These are phyloP conservation scores for Tipula helvola DNA, from an alignment of 2,888 invertebrate species.

Conservation along the genomic window DNA sequence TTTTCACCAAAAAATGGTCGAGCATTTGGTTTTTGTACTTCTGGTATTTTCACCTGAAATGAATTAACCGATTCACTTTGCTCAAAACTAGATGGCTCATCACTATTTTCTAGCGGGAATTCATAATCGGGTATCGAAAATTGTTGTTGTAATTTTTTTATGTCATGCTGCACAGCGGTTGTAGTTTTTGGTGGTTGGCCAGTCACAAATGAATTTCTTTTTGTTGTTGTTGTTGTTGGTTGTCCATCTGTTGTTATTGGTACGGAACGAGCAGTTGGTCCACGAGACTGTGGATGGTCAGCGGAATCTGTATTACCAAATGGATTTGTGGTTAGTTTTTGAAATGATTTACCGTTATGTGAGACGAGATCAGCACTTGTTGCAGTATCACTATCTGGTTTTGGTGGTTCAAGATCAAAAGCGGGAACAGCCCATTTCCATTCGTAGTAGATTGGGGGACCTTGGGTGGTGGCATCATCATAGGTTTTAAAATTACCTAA, in stretches of 20 bases:
- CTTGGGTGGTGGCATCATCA: conserved; percentile 41
- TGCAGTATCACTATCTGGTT: conserved; percentile 35
- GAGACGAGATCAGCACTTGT: conserved; percentile 20
- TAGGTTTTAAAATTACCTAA: conserved; percentile 35
- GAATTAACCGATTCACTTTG: conserved; percentile 44
- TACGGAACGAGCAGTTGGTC: conserved; percentile 22
- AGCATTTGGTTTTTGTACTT: conserved; percentile 25
- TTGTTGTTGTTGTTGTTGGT: neutral
- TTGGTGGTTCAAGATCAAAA: conserved; percentile 44
- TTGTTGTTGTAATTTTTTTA: conserved; percentile 44
- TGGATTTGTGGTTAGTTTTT: conserved; percentile 13
- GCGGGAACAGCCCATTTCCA: conserved; percentile 55
- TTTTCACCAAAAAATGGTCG: conserved; percentile 43
- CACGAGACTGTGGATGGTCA: conserved; percentile 6
- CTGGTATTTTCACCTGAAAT: conserved; percentile 44
- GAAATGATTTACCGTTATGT: neutral
- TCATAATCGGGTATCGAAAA: conserved; percentile 48
- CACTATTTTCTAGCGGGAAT: conserved; percentile 41
- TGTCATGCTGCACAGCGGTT: conserved; percentile 21
- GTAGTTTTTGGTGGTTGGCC: conserved; percentile 11
- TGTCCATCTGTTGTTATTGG: neutral
- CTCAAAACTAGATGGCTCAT: conserved; percentile 45
- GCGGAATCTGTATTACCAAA: conserved; percentile 10
- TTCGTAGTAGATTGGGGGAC: conserved; percentile 50
- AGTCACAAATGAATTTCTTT: neutral